Conservation (phyloP, 1,140 invertebrate genomes). For the Rhizoglyphus robini region DNA sequence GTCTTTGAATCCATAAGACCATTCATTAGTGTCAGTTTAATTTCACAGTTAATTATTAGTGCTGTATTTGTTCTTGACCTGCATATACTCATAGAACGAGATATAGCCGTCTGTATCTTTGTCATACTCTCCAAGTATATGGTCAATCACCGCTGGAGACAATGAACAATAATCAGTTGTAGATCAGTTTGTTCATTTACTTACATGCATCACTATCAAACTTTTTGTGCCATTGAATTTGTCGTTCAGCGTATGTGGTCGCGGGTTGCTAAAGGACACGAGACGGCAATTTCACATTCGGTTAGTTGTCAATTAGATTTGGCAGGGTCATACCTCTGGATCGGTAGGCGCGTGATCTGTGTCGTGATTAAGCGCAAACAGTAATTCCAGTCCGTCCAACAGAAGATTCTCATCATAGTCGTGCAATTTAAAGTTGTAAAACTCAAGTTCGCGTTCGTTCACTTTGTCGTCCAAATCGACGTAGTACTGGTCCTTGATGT, state of each 20-base stretch:
- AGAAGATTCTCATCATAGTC: slow-evolving; percentile 64
- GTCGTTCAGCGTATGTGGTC: background rate
- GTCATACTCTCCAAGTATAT: slow-evolving; percentile 60
- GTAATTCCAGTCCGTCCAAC: slow-evolving; percentile 62
- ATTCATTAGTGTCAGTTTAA: too few relatives aligned
- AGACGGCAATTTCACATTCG: background rate
- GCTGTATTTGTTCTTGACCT: background rate
- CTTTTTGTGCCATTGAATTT: background rate
- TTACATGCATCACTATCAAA: slow-evolving; percentile 13
- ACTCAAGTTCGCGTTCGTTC: background rate
- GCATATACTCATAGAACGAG: slow-evolving; percentile 59
- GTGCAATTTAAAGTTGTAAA: slow-evolving; percentile 44
- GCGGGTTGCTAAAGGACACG: background rate
- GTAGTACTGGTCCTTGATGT: slow-evolving; percentile 22
- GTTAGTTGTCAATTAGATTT: background rate
- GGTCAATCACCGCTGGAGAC: slow-evolving; percentile 51
- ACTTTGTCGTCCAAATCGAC: slow-evolving; percentile 16
- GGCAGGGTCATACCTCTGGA: background rate
- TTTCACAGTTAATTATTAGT: too few relatives aligned
- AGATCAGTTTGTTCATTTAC: background rate
- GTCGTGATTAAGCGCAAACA: slow-evolving; percentile 41
- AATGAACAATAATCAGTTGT: slow-evolving; percentile 5
- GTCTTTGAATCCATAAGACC: too few relatives aligned
- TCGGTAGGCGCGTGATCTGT: background rate
- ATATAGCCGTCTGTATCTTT: slow-evolving; percentile 63